These are phyloP conservation scores for Psilopogon haemacephalus DNA, from an alignment of 2,113 vertebrate genomes.

Conservation along the genomic window DNA sequence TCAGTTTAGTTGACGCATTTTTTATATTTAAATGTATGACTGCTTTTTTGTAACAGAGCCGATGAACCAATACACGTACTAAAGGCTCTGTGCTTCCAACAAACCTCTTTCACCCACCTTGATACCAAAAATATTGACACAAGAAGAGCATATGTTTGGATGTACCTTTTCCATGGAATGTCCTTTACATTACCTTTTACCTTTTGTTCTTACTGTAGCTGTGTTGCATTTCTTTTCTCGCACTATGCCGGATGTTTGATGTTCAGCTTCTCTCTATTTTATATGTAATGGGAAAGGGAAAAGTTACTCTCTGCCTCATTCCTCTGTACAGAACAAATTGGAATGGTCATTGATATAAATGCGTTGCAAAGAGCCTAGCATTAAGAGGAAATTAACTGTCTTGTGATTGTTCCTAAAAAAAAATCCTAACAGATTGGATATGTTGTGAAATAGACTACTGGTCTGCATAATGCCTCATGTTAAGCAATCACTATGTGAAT, in stretches of 20 bases:
- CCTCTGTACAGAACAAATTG: fast-evolving
- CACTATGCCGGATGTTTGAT: not conserved
- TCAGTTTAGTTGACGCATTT: conserved; percentile 26
- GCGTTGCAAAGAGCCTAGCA: not conserved
- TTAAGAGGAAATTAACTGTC: not conserved
- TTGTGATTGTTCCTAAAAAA: not conserved
- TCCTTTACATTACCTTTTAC: not conserved
- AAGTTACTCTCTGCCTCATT: not conserved
- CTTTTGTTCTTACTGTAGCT: not conserved
- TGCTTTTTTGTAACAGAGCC: conserved; percentile 23
- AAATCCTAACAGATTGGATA: not conserved
- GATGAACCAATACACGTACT: not conserved
- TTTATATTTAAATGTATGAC: not conserved
- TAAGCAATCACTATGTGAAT: not conserved
- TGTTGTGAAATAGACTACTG: not conserved
- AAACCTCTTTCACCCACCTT: not conserved
- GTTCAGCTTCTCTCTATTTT: not conserved
- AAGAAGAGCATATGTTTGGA: not conserved
- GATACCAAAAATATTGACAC: not conserved
- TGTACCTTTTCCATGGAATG: not conserved
- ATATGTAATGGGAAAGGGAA: not conserved
- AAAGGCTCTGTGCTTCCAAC: not conserved
- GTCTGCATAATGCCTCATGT: not conserved
- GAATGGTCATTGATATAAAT: not conserved
- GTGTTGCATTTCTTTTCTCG: not conserved